Percentiles rank a stretch among this genome's conserved stretches.
These are phyloP conservation scores for Megathymus violae DNA, from an alignment of 1,140 invertebrate genomes.

Conservation along the genomic window DNA sequence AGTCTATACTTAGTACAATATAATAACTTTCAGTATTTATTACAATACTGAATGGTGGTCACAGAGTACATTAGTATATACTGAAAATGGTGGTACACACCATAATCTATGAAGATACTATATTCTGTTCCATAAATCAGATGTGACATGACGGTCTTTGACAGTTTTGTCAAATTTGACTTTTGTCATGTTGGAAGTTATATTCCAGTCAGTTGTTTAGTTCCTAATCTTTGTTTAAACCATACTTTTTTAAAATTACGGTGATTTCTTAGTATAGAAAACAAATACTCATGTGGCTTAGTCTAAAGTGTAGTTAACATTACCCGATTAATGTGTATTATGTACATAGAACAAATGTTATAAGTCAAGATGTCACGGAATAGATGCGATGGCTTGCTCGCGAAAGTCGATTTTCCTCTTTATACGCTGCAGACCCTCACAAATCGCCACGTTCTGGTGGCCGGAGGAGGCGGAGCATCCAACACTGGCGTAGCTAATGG, in stretches of 20 bases:
- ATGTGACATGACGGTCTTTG: neutral
- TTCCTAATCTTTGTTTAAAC: slow-evolving; percentile 54
- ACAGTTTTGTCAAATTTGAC: slow-evolving; percentile 60
- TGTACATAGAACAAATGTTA: slow-evolving; percentile 55
- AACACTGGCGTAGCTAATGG: slow-evolving; percentile 98
- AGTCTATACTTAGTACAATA: too few relatives aligned
- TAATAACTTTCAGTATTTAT: too few relatives aligned
- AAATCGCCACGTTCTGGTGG: slow-evolving; percentile 96
- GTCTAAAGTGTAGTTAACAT: slow-evolving; percentile 50
- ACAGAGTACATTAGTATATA: too few relatives aligned
- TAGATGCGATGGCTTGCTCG: slow-evolving; percentile 87
- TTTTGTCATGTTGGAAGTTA: slow-evolving; percentile 83
- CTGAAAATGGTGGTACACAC: too few relatives aligned
- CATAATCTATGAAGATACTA: too few relatives aligned
- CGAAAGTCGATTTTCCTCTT: slow-evolving; percentile 95
- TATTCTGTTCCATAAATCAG: too few relatives aligned
- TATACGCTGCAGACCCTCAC: slow-evolving; percentile 96
- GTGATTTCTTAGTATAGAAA: slow-evolving; percentile 49
- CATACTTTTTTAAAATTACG: slow-evolving; percentile 46
- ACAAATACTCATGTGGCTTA: slow-evolving; percentile 60
- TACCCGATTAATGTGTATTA: slow-evolving; percentile 41
- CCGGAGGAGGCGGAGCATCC: slow-evolving; percentile 96
- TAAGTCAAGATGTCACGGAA: slow-evolving; percentile 75
- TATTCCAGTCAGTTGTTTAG: slow-evolving; percentile 65
- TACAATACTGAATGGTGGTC: too few relatives aligned